phyloP scores from a whole-genome alignment of 1,140 invertebrate genomes.

The Trialeurodes vaporariorum region DNA sequence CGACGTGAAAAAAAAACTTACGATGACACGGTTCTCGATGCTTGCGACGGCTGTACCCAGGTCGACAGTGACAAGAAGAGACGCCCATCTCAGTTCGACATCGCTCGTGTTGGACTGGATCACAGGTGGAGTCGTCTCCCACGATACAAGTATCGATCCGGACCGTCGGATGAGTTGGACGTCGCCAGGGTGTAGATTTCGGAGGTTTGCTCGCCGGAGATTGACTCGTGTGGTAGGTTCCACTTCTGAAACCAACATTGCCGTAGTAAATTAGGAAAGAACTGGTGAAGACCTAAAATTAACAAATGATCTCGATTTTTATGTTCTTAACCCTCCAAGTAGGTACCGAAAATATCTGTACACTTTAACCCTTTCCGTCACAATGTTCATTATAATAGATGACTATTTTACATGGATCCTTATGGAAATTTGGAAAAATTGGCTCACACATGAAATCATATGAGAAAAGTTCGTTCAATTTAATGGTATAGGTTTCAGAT shows the following conservation, averaged over 20 bases:
- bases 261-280: no score
- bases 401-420: no score
- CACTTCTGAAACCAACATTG: neutral
- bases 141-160: constrained; percentile 90
- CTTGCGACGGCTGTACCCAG: constrained; percentile 64
- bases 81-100: constrained; percentile 80
- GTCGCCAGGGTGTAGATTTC: constrained; percentile 17
- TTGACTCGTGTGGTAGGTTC: neutral
- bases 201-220: constrained; percentile 2
- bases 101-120: constrained; percentile 70
- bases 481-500: no score
- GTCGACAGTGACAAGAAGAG: constrained; percentile 81
- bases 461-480: no score
- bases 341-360: no score
- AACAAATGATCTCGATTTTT: no score
- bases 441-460: no score
- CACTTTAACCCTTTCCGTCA: no score
- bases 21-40: constrained; percentile 67
- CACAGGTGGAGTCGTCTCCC: constrained; percentile 84
- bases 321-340: no score
- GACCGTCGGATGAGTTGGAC: constrained; percentile 50
- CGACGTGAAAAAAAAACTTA: constrained; percentile 36
- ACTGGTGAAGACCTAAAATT: no score
- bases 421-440: no score
- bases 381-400: no score